These are phyloP conservation scores for Trissonchulus sp. DNA, from an alignment of 2,888 invertebrate species.

Conservation along the genomic window DNA sequence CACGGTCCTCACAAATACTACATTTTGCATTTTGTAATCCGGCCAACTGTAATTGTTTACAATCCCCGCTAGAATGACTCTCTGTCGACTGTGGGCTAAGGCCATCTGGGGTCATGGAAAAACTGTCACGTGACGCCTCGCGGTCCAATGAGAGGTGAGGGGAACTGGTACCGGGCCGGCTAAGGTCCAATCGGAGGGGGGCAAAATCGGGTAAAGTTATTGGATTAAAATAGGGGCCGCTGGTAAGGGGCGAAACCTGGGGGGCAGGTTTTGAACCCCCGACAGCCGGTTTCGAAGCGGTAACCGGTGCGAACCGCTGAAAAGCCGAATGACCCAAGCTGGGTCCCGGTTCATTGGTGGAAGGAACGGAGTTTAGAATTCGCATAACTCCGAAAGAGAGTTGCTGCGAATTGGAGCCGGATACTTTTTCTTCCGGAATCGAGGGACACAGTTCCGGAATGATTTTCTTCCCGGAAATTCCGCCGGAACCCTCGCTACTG, in stretches of 20 bases:
- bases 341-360: no score
- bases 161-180: neutral
- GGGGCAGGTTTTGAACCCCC: neutral
- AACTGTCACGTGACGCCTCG: neutral
- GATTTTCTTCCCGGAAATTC: neutral
- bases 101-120: neutral
- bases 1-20: constrained; percentile 23
- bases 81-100: neutral
- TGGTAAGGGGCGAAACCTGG: neutral
- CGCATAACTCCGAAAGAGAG: no score
- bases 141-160: neutral
- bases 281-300: neutral
- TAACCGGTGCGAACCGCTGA: neutral
- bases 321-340: neutral
- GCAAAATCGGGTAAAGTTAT: neutral
- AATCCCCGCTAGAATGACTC: neutral
- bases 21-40: neutral
- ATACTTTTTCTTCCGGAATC: neutral
- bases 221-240: neutral
- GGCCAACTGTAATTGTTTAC: no score
- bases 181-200: neutral
- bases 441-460: neutral
- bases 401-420: no score
- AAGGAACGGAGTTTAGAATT: no score
- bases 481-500: neutral